Evolutionary conservation across 92 coral and sea anemone genomes (phyloP), one percentile per base, ranked within the genome.

Genomic region (Siderastrea siderea): DNA sequence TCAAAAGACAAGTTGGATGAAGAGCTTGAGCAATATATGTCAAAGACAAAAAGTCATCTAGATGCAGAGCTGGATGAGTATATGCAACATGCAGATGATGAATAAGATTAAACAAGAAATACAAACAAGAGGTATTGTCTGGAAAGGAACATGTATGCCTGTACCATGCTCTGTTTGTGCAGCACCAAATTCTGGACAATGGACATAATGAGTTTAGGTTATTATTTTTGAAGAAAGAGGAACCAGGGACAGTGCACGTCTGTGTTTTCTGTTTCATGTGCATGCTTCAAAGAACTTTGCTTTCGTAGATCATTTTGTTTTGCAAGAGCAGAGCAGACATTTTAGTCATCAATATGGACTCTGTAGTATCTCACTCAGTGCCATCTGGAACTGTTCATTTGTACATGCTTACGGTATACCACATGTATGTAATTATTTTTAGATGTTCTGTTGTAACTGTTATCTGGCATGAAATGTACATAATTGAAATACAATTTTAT

Each of bases 21-120:
- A 50, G 99, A 98, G 65, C 96, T 98, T 67, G 99, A 98, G 63
- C 88, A 92, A 43, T 98, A 98, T 73, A 98, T 98, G 99, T 96
- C 99, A 15, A 97, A 98, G 58, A 90, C 97, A 15, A 97, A 95
- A 74, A 83, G 98, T 52, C 98, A 94, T 82, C 93, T 97, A 26
- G 98, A 97, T 91, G 97, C 98, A 10, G 97, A 97, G 68, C 92
- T 97, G 11, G 99, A 97, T 79, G 91, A 95, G 38, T 97, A 97
- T 79, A 97, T 97, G 99, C 92, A 93, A 74, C 86, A 91, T 69
- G 90, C 95, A 67, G 96, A 76, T 61, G 93, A 85, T 47, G 80
- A 84, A 52, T 84, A 50, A 64, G 4, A 26, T 26, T 26, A 26
- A 26, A 26, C 38, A 26, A 26, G 38, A 26, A 26, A 26, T 26